Conservation (phyloP, 1,140 invertebrate species). For the Magallana gigas region DNA sequence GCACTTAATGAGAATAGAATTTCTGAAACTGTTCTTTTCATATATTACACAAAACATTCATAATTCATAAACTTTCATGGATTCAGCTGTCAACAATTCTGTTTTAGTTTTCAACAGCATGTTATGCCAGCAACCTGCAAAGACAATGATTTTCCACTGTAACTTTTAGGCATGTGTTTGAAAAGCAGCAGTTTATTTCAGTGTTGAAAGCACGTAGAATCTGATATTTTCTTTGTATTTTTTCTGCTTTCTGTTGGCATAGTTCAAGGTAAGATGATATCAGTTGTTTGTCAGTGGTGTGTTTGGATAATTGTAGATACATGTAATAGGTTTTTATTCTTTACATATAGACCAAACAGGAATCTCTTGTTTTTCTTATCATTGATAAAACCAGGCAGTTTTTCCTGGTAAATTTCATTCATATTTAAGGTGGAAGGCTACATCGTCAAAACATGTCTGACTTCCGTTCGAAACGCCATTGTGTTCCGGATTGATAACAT, state of each 20-base stretch:
- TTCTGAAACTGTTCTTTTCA: neutral
- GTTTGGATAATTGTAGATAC: neutral
- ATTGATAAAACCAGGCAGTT: neutral
- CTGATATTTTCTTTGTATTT: slow-evolving; percentile 26
- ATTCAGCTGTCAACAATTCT: slow-evolving; percentile 19
- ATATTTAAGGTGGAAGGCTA: no score
- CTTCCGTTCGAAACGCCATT: no score
- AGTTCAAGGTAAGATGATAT: slow-evolving; percentile 7
- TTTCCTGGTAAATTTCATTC: neutral
- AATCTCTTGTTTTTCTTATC: neutral
- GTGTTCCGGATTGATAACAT: no score
- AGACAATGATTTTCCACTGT: neutral
- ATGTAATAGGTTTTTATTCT: neutral
- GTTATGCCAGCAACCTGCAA: neutral
- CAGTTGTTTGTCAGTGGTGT: neutral
- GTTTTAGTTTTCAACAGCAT: slow-evolving; percentile 4
- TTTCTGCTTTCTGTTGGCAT: slow-evolving; percentile 17
- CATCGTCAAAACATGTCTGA: no score
- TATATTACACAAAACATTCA: no score
- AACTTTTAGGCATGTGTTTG: neutral
- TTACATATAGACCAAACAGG: neutral
- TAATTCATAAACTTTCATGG: neutral
- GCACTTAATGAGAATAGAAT: neutral
- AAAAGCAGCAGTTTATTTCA: slow-evolving; percentile 17
- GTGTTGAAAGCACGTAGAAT: slow-evolving; percentile 8